phyloP scores from a whole-genome alignment of 2,113 vertebrate species.

The Bostrychus sinensis region DNA sequence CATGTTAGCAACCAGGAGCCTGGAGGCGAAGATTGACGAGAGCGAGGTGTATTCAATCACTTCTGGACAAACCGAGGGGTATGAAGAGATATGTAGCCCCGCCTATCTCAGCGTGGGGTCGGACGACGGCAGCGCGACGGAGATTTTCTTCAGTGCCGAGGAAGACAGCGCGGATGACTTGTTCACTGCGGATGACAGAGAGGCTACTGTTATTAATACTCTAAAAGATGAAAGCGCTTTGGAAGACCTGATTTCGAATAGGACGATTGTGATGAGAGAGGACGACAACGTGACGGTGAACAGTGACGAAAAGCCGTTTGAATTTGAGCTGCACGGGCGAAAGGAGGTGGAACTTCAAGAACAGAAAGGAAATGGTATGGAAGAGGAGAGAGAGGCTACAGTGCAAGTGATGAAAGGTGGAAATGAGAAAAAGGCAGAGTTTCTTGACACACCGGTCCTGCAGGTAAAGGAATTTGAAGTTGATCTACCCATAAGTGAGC shows the following conservation, averaged over 20 bases:
- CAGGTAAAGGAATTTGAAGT: slow-evolving; percentile 70
- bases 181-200: background rate
- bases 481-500: slow-evolving; percentile 54
- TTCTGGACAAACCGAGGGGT: background rate
- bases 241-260: background rate
- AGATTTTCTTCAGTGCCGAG: slow-evolving; percentile 68
- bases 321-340: background rate
- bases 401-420: slow-evolving; percentile 8
- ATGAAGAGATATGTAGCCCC: slow-evolving; percentile 32
- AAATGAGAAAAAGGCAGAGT: slow-evolving; percentile 35
- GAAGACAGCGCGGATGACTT: slow-evolving; percentile 56
- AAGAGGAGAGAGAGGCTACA: slow-evolving; percentile 2
- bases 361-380: background rate
- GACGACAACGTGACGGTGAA: background rate
- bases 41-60: background rate
- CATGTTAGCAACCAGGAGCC: background rate
- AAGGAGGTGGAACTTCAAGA: background rate
- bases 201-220: background rate
- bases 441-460: slow-evolving; percentile 70
- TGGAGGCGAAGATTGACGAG: background rate
- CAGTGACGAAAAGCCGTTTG: background rate
- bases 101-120: slow-evolving; percentile 58
- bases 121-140: slow-evolving; percentile 51
- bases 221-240: slow-evolving; percentile 2
- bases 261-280: background rate